Base-by-base conservation (phyloP, 2,888 invertebrate species). In the Apamea monoglypha region DNA sequence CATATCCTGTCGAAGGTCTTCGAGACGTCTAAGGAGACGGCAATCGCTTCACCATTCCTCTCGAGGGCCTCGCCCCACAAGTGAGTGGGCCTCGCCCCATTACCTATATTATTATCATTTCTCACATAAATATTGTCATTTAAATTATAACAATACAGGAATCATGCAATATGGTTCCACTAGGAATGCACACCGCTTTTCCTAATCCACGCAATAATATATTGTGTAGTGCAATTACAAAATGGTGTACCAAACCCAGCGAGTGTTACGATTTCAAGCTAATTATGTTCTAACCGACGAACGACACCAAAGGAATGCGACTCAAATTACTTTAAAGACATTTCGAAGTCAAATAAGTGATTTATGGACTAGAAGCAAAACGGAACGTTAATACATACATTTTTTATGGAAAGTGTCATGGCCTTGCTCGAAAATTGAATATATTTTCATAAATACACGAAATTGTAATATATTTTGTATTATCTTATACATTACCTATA, bases 141-240 rank as follows among this genome's bases (percentile, higher is more conserved):
- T n/a, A 47, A 63, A 44, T 18, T 25, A 44, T n/a, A 56, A 44
- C 16, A 77, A 36, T 1, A 29, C 47, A 72, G n/a, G 14, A n/a
- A 61, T 56, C 29, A 63, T 50, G 82, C 68, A 79, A 85, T 29
- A 8, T 50, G n/a, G 53, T 40, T 64, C 47, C 36, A 70, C 25
- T 47, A 56, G 59, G 53, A 40, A 74, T 59, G n/a, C 21, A 18
- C n/a, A 67, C 29, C n/a, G 6, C 40, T 63, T 76, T 76, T 71
- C 32, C 36, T 44, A 59, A 74, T 61, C 59, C 29, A 71, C 69
- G 79, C 74, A 81, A 86, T 86, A 81, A 74, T 69, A 84, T 79
- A 70, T 80, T 81, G 86, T 86, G 86, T 61, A 86, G 76, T 40
- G 25, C 53, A 80, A 72, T 86, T 84, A 87, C 84, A 84, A 87